phyloP scores from a whole-genome alignment of 2,113 vertebrate species.

The Melospiza georgiana region DNA sequence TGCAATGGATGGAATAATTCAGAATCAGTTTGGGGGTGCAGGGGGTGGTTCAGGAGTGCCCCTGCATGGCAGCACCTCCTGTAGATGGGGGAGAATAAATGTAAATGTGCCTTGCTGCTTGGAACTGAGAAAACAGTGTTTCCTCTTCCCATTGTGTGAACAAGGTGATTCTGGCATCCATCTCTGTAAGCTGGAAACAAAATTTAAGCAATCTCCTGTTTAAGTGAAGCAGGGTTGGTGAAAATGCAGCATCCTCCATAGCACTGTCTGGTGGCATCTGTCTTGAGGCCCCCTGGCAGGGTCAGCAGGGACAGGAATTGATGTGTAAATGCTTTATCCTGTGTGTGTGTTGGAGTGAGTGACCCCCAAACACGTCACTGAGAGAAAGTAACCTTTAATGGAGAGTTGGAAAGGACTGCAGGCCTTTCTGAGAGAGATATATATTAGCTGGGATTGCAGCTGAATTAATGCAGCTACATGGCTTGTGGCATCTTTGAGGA shows the following conservation, averaged over 20 bases:
- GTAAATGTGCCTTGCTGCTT: background rate
- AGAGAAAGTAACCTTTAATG: background rate
- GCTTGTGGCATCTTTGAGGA: conserved; percentile 35
- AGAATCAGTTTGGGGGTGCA: background rate
- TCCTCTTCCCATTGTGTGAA: background rate
- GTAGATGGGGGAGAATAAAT: background rate
- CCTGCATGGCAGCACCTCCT: background rate
- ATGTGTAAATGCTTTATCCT: background rate
- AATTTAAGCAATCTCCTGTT: background rate
- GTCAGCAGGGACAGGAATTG: background rate
- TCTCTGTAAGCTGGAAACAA: background rate
- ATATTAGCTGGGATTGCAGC: background rate
- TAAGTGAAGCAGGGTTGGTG: background rate
- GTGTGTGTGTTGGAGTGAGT: background rate
- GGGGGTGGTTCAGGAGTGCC: background rate
- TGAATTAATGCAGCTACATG: conserved; percentile 34
- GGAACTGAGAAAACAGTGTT: background rate
- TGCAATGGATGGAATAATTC: background rate
- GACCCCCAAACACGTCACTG: background rate
- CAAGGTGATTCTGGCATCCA: background rate
- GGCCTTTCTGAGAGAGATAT: background rate
- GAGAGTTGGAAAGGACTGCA: background rate
- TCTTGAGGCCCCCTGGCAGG: background rate
- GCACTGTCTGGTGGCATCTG: background rate
- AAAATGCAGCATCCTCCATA: background rate